A percentile compares a stretch with the other conserved stretches of the same genome.
Conservation (phyloP, 2,113 vertebrate genomes). For the Heterotis niloticus region DNA sequence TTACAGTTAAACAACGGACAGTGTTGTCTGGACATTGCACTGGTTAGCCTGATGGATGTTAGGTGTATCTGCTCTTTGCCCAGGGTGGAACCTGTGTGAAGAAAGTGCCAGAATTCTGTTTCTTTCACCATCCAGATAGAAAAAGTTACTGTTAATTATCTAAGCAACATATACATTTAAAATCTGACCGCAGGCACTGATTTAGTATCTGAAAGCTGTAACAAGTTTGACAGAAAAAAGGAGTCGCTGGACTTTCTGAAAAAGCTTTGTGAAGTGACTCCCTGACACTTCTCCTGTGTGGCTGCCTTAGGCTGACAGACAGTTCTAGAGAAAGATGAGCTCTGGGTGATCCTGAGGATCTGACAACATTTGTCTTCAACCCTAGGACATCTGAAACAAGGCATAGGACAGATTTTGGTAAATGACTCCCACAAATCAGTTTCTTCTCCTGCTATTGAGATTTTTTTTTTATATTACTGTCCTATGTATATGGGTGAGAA, state of each 20-base stretch:
- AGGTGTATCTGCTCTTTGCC: conserved; percentile 23
- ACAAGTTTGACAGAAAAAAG: too few relatives aligned
- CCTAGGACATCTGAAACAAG: background rate
- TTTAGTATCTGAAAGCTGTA: too few relatives aligned
- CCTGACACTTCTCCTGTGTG: background rate
- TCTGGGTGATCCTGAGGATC: background rate
- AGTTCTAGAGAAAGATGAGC: background rate
- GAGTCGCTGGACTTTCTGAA: too few relatives aligned
- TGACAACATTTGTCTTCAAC: background rate
- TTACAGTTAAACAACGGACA: background rate
- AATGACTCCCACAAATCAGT: too few relatives aligned
- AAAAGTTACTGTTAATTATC: too few relatives aligned
- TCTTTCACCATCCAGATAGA: background rate
- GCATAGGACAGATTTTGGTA: too few relatives aligned
- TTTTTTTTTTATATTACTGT: too few relatives aligned
- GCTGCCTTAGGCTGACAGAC: background rate
- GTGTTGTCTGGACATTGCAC: conserved; percentile 41
- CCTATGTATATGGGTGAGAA: too few relatives aligned
- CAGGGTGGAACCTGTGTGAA: background rate
- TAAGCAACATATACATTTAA: too few relatives aligned
- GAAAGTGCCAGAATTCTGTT: background rate
- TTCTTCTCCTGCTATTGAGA: too few relatives aligned
- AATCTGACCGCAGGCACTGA: too few relatives aligned
- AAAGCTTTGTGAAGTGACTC: background rate
- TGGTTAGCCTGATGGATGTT: conserved; percentile 32